Percentiles rank a stretch among this genome's conserved stretches.
Evolutionary conservation across 2,113 vertebrate genomes (phyloP).

Genomic region (Bubo scandiacus): DNA sequence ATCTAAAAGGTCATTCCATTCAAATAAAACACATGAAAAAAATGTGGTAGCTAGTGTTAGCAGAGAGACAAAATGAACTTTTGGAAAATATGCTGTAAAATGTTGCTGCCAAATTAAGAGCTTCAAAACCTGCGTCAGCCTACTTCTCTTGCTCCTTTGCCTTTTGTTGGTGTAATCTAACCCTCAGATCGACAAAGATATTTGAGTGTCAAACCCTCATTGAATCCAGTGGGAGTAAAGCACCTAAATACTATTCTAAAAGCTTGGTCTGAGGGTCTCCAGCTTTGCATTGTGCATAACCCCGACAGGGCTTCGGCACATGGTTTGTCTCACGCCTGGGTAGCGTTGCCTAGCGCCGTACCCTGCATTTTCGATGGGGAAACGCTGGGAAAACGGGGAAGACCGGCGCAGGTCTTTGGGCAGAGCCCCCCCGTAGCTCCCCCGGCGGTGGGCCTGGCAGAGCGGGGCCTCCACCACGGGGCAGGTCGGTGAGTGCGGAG

Average conservation of each 20-base stretch:
- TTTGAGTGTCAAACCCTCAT: neutral
- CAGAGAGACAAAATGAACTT: neutral
- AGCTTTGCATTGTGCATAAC: rapidly evolving
- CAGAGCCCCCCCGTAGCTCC: neutral
- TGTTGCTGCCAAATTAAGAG: neutral
- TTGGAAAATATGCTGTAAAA: neutral
- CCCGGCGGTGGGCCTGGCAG: neutral
- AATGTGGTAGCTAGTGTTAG: neutral
- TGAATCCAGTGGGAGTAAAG: neutral
- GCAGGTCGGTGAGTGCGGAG: rapidly evolving
- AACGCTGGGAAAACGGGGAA: neutral
- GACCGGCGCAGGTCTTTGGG: rapidly evolving
- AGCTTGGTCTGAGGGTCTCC: neutral
- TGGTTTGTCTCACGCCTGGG: rapidly evolving
- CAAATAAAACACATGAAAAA: neutral
- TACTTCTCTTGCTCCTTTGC: neutral
- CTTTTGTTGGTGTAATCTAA: neutral
- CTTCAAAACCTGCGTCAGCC: neutral
- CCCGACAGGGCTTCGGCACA: rapidly evolving
- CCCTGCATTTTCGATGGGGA: rapidly evolving
- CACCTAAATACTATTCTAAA: rapidly evolving
- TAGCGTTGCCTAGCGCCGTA: rapidly evolving
- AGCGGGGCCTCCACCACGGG: rapidly evolving
- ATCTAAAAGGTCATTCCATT: neutral
- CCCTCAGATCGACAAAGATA: too few relatives aligned